Evolutionary conservation across 1,140 invertebrate species (phyloP), one percentile per base, ranked within the genome.

Genomic region (Ceratosolen solmsi): DNA sequence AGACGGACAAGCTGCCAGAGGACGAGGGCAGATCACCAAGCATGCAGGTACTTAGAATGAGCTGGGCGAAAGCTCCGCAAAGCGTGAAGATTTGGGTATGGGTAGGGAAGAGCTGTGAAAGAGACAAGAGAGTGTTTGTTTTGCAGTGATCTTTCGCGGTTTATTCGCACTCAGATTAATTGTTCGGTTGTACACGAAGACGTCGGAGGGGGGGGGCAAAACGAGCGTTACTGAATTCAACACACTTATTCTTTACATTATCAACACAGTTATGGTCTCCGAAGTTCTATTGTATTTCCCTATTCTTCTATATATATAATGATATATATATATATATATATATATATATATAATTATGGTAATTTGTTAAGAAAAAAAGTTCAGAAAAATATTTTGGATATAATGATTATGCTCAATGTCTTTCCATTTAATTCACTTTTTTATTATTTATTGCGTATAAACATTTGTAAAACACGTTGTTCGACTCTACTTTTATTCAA

Each of bases 1-100:
- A 94, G 92, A 94, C 93, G 85, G 94, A 94, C 90, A 94, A 94
- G 90, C 92, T 93, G 82, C 92, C 93, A 88, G 93, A 94, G 87
- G 93, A 94, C 88, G 90, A 92, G 83, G 93, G 46, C 84, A 86
- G 92, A 86, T 91, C 91, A 79, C 75, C 75, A 13, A 93, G 92
- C 90, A 90, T 92, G 83, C 93, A 94, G 93, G 94, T 80, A 73
- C 2, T n/a, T 68, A 9, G 0, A 38, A 3, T 15, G 17, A 13
- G 25, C 1, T 17, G 22, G 2, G 36, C 11, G 27, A 36, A 65
- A 65, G 30, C 9, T 17, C 4, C 30, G 1, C 36, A 2, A 1
- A 65, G 13, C 13, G 8, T 15, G 11, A 4, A 20, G 11, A 15
- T 13, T 65, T 65, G 30, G 5, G 36, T 36, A 22, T 0, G 63